A percentile compares a stretch with the other conserved stretches of the same genome.
These are phyloP conservation scores for Brachyhypopomus gauderio DNA, from an alignment of 2,113 vertebrate genomes.

Conservation along the genomic window DNA sequence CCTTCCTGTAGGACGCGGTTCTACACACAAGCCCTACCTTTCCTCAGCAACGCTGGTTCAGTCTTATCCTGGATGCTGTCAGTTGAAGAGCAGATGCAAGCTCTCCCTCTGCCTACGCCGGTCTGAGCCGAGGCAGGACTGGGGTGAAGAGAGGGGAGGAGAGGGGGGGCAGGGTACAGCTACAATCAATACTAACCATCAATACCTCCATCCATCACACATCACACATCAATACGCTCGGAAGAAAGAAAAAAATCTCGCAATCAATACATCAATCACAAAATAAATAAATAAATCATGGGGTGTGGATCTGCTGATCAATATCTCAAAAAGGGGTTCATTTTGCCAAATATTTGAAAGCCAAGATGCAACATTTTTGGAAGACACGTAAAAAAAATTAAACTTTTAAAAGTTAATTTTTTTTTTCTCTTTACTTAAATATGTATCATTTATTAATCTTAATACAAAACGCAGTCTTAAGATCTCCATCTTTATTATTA, in stretches of 20 bases:
- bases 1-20: background rate
- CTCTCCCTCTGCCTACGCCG: background rate
- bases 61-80: background rate
- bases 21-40: background rate
- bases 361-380: too few species aligned
- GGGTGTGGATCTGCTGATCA: conserved; percentile 1
- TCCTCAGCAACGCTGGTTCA: background rate
- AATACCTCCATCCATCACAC: conserved; percentile 13
- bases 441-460: too few species aligned
- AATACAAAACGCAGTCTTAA: too few species aligned
- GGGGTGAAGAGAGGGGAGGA: background rate
- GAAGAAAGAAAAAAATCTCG: conserved; percentile 13
- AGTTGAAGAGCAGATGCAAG: background rate
- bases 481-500: too few species aligned
- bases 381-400: too few species aligned
- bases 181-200: conserved; percentile 17
- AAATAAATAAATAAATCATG: background rate
- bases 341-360: background rate
- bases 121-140: background rate
- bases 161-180: conserved; percentile 6
- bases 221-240: conserved; percentile 27
- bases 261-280: conserved; percentile 38
- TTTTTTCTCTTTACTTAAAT: too few species aligned
- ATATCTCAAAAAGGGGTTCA: background rate
- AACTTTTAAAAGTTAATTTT: too few species aligned